These are phyloP conservation scores for Narcine bancroftii DNA, from an alignment of 2,113 vertebrate species.

Conservation along the genomic window DNA sequence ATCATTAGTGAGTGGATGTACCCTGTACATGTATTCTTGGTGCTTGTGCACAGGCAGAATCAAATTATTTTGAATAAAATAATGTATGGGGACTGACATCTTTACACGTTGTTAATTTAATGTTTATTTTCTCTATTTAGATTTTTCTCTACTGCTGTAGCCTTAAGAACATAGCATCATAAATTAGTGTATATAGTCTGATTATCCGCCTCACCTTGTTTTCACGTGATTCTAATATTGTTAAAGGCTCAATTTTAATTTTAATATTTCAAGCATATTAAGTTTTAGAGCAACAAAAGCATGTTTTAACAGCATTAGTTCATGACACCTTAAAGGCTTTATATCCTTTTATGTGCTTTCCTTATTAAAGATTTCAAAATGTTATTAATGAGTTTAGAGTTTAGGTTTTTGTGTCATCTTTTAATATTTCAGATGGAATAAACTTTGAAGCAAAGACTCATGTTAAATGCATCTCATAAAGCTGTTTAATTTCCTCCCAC, in stretches of 20 bases:
- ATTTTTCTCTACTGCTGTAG: neutral
- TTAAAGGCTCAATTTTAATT: neutral
- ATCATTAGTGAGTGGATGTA: neutral
- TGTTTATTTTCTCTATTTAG: neutral
- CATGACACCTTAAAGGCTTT: neutral
- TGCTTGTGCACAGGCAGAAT: neutral
- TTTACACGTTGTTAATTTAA: neutral
- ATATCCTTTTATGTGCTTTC: neutral
- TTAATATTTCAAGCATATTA: neutral
- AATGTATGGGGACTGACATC: neutral
- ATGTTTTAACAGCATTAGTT: neutral
- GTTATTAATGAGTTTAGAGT: neutral
- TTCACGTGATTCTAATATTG: neutral
- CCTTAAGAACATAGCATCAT: neutral
- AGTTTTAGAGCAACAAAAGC: neutral
- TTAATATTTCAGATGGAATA: neutral
- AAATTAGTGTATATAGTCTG: no score
- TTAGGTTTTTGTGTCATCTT: no score
- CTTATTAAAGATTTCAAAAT: slow-evolving; percentile 1
- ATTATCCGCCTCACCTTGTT: no score
- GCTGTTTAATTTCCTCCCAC: neutral
- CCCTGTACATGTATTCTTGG: neutral
- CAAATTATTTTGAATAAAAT: neutral
- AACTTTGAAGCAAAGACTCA: neutral
- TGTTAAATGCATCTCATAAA: neutral